Conservation (phyloP, 2,797 vertebrate species). For the Melanotaenia nigrans region DNA sequence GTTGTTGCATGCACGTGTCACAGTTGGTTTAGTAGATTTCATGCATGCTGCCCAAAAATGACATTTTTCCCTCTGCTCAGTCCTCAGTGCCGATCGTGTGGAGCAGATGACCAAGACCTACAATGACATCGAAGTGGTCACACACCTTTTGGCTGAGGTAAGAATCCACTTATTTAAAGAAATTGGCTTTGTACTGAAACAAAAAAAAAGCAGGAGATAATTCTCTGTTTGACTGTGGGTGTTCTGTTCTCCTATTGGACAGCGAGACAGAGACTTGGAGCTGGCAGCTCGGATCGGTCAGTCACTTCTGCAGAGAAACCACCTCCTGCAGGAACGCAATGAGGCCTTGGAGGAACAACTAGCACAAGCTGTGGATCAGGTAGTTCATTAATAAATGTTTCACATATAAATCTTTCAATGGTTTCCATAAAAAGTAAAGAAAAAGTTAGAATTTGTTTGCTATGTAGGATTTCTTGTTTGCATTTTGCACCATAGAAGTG, state of each 20-base stretch:
- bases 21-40: not conserved
- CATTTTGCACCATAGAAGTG: no score
- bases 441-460: no score
- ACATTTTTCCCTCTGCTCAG: constrained; percentile 65
- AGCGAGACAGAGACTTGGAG: constrained; percentile 96
- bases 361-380: constrained; percentile 92
- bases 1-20: constrained; percentile 16
- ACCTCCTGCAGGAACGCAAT: constrained; percentile 91
- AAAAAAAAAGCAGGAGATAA: not conserved
- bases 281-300: constrained; percentile 96
- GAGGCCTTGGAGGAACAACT: constrained; percentile 94
- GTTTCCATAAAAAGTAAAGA: not conserved
- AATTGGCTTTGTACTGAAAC: not conserved
- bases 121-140: constrained; percentile 93
- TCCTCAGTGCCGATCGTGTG: constrained; percentile 87
- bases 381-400: constrained; percentile 55
- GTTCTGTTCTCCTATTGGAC: constrained; percentile 34
- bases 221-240: constrained; percentile 13
- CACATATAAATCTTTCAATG: not conserved
- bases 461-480: no score
- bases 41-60: not conserved
- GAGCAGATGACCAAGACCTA: constrained; percentile 92
- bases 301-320: constrained; percentile 94
- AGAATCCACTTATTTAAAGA: not conserved
- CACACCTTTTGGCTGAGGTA: constrained; percentile 94